Evolutionary conservation across 2,113 vertebrate species (phyloP).

Genomic region (Lota lota): DNA sequence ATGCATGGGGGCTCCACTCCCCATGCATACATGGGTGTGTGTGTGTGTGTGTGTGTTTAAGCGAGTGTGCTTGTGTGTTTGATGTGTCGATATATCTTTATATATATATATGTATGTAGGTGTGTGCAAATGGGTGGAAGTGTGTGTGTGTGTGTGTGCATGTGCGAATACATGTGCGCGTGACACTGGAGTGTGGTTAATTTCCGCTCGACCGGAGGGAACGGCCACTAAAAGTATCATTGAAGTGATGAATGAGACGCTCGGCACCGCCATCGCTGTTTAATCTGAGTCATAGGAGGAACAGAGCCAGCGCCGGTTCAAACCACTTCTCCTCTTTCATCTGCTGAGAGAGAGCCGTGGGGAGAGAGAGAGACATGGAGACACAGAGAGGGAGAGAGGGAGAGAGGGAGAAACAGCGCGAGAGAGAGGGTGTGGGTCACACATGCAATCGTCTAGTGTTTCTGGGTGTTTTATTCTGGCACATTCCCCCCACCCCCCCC

Average conservation of each 20-base stretch:
- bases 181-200: conserved; percentile 60
- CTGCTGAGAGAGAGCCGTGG: conserved; percentile 30
- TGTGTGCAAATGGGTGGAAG: not conserved
- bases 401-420: too few relatives aligned
- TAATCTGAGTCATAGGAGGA: conserved; percentile 66
- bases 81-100: conserved; percentile 3
- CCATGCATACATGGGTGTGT: too few relatives aligned
- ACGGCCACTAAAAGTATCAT: conserved; percentile 63
- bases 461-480: too few relatives aligned
- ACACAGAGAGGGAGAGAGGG: too few relatives aligned
- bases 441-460: too few relatives aligned
- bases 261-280: conserved; percentile 55
- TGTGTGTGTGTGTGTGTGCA: conserved; percentile 6
- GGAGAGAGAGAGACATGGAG: conserved; percentile 45
- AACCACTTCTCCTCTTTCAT: conserved; percentile 55
- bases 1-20: too few relatives aligned
- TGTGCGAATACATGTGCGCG: not conserved
- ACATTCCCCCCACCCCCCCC: conserved; percentile 1
- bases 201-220: conserved; percentile 55
- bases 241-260: conserved; percentile 63
- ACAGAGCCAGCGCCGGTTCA: conserved; percentile 61
- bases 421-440: too few relatives aligned
- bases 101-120: conserved; percentile 7
- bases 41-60: too few relatives aligned
- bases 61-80: too few relatives aligned